These are phyloP conservation scores for Spea multiplicata DNA, from an alignment of 2,113 vertebrate species.

Conservation along the genomic window DNA sequence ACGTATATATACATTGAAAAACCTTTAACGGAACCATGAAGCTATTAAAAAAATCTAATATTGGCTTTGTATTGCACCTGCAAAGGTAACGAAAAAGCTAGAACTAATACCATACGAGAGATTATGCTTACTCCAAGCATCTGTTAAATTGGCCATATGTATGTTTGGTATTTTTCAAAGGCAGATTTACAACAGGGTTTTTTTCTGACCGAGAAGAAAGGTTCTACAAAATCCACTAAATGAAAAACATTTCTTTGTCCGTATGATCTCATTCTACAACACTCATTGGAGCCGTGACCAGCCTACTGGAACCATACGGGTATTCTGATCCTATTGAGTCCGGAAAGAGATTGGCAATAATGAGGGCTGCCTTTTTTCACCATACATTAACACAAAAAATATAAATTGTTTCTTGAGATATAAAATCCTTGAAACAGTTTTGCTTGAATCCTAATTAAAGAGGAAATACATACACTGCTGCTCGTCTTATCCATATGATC, in stretches of 20 bases:
- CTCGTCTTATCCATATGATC: constrained; percentile 67
- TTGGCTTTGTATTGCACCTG: constrained; percentile 36
- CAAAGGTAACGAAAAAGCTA: constrained; percentile 17
- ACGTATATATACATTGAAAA: constrained; percentile 20
- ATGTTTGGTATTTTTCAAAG: constrained; percentile 55
- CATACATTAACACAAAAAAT: constrained; percentile 63
- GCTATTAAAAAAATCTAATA: constrained; percentile 29
- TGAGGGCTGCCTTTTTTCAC: constrained; percentile 17
- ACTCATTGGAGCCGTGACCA: constrained; percentile 12
- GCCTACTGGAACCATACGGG: constrained; percentile 23
- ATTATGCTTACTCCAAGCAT: constrained; percentile 45
- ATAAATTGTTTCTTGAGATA: constrained; percentile 62
- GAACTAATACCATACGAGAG: constrained; percentile 28
- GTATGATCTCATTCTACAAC: constrained; percentile 59
- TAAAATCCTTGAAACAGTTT: constrained; percentile 66
- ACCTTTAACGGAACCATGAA: constrained; percentile 3
- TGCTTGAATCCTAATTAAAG: constrained; percentile 67
- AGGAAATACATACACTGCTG: constrained; percentile 64
- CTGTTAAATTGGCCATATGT: constrained; percentile 59
- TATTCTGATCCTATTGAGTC: constrained; percentile 30
- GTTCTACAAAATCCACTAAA: constrained; percentile 57
- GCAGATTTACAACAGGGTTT: constrained; percentile 54
- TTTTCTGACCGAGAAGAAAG: constrained; percentile 57
- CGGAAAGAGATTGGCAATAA: constrained; percentile 13
- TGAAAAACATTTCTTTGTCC: constrained; percentile 51